Evolutionary conservation across 2,888 invertebrate species (phyloP).

Genomic region (Stenolophus ochropezus): DNA sequence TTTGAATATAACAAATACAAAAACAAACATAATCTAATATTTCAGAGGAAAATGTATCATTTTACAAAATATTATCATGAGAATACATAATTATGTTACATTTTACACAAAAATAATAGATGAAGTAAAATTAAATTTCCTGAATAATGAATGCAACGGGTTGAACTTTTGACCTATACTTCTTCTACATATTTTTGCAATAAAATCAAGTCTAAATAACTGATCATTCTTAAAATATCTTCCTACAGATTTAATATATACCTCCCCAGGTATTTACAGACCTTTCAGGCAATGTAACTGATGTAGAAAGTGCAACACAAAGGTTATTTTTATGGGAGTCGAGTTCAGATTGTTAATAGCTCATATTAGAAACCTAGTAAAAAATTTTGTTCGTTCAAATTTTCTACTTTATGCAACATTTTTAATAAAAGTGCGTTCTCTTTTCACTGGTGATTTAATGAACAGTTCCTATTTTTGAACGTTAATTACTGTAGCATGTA

Average conservation of each 20-base stretch:
- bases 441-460: not conserved
- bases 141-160: not conserved
- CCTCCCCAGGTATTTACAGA: too few species aligned
- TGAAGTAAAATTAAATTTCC: constrained; percentile 3
- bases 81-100: constrained; percentile 17
- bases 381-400: not conserved
- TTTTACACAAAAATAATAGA: constrained; percentile 15
- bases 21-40: constrained; percentile 20
- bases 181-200: not conserved
- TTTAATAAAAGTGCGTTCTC: not conserved
- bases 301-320: too few species aligned
- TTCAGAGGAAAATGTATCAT: not conserved
- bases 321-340: too few species aligned
- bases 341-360: too few species aligned
- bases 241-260: not conserved
- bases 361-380: not conserved
- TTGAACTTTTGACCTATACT: constrained; percentile 22
- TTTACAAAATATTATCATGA: constrained; percentile 21
- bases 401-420: not conserved
- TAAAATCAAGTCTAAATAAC: not conserved
- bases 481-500: too few species aligned
- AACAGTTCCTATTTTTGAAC: not conserved
- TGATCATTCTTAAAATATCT: not conserved
- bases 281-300: too few species aligned
- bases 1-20: not conserved